Conservation (phyloP, 2,888 invertebrate species). For the Periphyllus acericola region DNA sequence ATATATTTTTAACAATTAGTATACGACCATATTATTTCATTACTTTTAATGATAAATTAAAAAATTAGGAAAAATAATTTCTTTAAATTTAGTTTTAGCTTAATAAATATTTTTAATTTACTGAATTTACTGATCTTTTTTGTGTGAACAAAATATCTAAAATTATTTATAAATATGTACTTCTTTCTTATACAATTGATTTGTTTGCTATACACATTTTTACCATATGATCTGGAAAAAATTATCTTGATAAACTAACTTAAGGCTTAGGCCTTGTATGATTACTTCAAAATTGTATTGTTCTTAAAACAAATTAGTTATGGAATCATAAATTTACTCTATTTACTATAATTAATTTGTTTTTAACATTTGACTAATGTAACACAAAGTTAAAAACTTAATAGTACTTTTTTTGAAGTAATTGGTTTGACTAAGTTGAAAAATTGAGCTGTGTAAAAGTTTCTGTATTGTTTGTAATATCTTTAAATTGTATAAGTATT, state of each 20-base stretch:
- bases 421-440: not conserved
- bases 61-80: not conserved
- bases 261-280: not conserved
- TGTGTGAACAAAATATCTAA: constrained; percentile 27
- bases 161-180: not conserved
- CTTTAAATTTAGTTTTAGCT: constrained; percentile 9
- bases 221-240: constrained; percentile 9
- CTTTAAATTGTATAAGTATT: constrained; percentile 19
- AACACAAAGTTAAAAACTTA: not conserved
- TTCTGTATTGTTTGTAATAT: constrained; percentile 20
- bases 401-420: constrained; percentile 22
- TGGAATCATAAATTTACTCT: not conserved
- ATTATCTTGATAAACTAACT: not conserved
- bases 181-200: constrained; percentile 1
- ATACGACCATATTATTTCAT: constrained; percentile 17
- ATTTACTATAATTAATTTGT: too few species aligned
- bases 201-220: constrained; percentile 23
- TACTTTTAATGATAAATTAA: not conserved
- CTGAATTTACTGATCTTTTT: constrained; percentile 4
- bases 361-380: not conserved
- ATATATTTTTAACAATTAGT: constrained; percentile 10
- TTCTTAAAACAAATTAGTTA: constrained; percentile 12
- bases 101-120: not conserved
- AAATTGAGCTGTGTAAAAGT: constrained; percentile 27
- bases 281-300: constrained; percentile 19